phyloP scores from a whole-genome alignment of 2,113 vertebrate species.

The Aegotheles bennettii region DNA sequence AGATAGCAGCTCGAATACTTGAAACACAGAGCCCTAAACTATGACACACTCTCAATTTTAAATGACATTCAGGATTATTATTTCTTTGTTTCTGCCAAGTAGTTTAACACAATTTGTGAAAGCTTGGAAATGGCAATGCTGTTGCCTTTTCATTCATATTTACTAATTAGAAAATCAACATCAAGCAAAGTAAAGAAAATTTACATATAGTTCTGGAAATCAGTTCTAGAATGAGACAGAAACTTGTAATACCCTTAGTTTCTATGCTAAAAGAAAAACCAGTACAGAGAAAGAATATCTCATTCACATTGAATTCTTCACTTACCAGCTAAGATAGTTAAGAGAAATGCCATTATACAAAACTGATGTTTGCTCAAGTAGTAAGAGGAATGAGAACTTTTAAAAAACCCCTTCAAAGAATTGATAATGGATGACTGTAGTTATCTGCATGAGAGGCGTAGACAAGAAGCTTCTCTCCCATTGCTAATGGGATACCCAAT shows the following conservation, averaged over 20 bases:
- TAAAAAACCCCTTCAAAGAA: slow-evolving; percentile 1
- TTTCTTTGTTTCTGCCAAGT: background rate
- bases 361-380: background rate
- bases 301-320: background rate
- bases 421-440: background rate
- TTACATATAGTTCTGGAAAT: background rate
- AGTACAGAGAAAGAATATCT: background rate
- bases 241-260: background rate
- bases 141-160: background rate
- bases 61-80: background rate
- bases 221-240: background rate
- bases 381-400: background rate
- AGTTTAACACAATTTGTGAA: background rate
- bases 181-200: background rate
- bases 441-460: background rate
- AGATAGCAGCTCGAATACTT: background rate
- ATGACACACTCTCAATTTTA: background rate
- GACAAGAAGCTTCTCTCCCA: background rate
- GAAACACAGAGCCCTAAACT: background rate
- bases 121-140: background rate
- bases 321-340: background rate
- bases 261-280: background rate
- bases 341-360: background rate
- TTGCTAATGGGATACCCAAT: background rate
- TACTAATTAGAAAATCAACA: background rate